Evolutionary conservation across 2,113 vertebrate genomes (phyloP), one percentile per base, ranked within the genome.

Genomic region (Caranx melampygus): DNA sequence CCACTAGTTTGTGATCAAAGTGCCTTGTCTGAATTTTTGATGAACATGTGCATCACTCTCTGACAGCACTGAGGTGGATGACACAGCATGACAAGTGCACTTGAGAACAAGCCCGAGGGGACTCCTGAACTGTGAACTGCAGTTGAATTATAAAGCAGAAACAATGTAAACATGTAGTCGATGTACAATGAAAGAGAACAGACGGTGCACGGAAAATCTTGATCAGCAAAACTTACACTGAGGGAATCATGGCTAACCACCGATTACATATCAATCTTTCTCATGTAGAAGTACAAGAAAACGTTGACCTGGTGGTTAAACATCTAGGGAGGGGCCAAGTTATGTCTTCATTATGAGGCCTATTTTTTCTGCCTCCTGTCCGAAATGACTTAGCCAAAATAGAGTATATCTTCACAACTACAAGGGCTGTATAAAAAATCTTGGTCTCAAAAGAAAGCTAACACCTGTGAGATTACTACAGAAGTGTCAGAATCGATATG

Each of bases 1-100:
- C 67, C 70, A 6, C 33, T 70, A 47, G 80, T 74, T 60, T 47
- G 68, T 82, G 90, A 92, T 93, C 91, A 91, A 92, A 90, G 92
- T 85, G 86, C 79, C 77, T 64, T 37, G 78, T 85, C 83, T 89
- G 85, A 79, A 90, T 93, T 88, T 87, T 44, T 91, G 77, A 92
- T 89, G 81, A 89, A 87, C 64, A 75, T 35, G 79, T 72, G 78
- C 73, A 45, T 79, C 64, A 55, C 21, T n/a, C 66, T 34, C 40
- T 65, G 87, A 87, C 78, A 79, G 79, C 54, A 45, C 37, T 13
- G 5, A 35, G 67, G 75, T 61, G 84, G 61, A 69, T 75, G 85
- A 88, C 87, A 79, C 69, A 51, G 59, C 65, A 12, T 74, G 73
- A 75, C 79, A 78, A 84, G 84, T 81, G 71, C 67, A 66, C 73